Conservation (phyloP, 1,140 invertebrate genomes). For the Anagrus nilaparvatae region DNA sequence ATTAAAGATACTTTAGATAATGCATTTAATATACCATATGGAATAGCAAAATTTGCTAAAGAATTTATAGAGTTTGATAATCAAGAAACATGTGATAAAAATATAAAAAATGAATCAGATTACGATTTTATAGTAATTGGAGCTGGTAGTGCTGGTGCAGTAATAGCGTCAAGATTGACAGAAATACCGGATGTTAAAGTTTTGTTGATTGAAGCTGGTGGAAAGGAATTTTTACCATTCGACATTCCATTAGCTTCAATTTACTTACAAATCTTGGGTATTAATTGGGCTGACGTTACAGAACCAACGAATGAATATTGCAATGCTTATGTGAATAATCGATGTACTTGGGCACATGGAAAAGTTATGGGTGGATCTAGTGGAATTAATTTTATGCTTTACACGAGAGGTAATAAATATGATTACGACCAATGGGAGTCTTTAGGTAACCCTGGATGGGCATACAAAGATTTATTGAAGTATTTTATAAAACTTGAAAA, state of each 20-base stretch:
- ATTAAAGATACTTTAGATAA: no score
- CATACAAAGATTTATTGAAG: conserved; percentile 41
- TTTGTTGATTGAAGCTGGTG: neutral
- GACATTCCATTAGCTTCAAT: conserved; percentile 10
- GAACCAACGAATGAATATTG: conserved; percentile 10
- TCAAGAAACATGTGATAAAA: no score
- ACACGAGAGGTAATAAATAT: conserved; percentile 46
- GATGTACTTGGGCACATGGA: conserved; percentile 28
- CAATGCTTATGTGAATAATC: conserved; percentile 34
- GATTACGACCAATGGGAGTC: conserved; percentile 48
- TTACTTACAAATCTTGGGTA: conserved; percentile 22
- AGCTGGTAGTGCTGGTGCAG: neutral
- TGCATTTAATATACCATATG: no score
- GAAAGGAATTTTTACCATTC: conserved; percentile 26
- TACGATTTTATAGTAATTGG: conserved; percentile 64
- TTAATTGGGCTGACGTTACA: neutral
- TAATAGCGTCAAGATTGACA: neutral
- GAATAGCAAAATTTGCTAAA: no score
- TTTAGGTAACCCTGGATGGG: conserved; percentile 39
- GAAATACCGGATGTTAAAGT: neutral
- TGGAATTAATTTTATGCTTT: conserved; percentile 53
- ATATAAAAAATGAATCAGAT: conserved; percentile 35
- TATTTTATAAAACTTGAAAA: conserved; percentile 39
- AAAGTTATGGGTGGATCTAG: conserved; percentile 48
- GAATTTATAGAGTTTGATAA: no score